phyloP scores from a whole-genome alignment of 2,888 invertebrate genomes.

The Protonemura montana region DNA sequence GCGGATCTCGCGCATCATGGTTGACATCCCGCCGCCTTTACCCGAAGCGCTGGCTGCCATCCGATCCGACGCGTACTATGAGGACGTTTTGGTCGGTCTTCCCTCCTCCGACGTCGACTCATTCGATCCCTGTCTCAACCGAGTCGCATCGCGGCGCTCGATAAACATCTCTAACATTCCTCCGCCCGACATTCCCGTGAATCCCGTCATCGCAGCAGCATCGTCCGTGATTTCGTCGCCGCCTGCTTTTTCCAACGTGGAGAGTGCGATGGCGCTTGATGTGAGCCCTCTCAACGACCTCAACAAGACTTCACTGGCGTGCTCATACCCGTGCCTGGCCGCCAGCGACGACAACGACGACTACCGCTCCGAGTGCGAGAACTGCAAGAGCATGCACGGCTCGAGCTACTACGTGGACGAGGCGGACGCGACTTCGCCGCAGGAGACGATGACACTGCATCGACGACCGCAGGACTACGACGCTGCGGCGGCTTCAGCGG shows the following conservation, averaged over 20 bases:
- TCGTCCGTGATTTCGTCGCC: constrained; percentile 33
- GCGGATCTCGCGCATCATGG: constrained; percentile 43
- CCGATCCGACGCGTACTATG: constrained; percentile 55
- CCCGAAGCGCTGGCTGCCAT: constrained; percentile 50
- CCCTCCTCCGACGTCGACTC: constrained; percentile 50
- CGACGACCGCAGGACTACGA: constrained; percentile 64
- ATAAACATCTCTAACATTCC: constrained; percentile 13
- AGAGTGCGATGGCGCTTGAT: not conserved
- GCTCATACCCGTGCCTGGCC: constrained; percentile 49
- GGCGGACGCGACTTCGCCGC: constrained; percentile 66
- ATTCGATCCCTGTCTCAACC: constrained; percentile 40
- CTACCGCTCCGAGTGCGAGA: constrained; percentile 84
- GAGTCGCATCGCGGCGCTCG: not conserved
- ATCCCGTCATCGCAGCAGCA: not conserved
- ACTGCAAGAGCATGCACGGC: constrained; percentile 80
- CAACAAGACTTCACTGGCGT: constrained; percentile 51
- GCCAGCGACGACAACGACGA: constrained; percentile 69
- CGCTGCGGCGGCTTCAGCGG: constrained; percentile 57
- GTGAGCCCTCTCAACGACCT: constrained; percentile 53
- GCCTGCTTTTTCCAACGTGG: constrained; percentile 41
- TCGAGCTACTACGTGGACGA: constrained; percentile 68
- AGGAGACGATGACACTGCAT: constrained; percentile 75
- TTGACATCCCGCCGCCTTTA: constrained; percentile 44
- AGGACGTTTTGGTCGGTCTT: constrained; percentile 54
- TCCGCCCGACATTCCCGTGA: constrained; percentile 16